Evolutionary conservation across 2,888 invertebrate genomes (phyloP).

Genomic region (Diarsia dahlii): DNA sequence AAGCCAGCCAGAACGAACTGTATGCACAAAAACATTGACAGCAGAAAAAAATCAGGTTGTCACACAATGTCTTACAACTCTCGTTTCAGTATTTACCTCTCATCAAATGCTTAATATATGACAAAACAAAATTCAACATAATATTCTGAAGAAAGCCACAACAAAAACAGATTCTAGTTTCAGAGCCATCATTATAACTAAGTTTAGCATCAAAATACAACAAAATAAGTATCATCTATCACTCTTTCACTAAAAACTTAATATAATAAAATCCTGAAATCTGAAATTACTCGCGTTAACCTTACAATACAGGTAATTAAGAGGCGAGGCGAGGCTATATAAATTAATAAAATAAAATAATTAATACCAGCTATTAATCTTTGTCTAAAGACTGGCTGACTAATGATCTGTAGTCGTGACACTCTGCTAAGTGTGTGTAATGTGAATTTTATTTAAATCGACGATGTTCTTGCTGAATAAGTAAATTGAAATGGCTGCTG

Average conservation of each 20-base stretch:
- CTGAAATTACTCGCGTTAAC: conserved; percentile 39
- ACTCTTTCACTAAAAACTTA: conserved; percentile 35
- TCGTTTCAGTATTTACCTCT: not conserved
- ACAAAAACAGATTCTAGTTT: not conserved
- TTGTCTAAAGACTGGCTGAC: conserved; percentile 39
- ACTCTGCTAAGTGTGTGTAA: conserved; percentile 44
- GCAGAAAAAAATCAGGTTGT: too few relatives aligned
- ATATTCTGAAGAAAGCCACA: not conserved
- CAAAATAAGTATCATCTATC: conserved; percentile 19
- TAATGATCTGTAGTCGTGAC: conserved; percentile 56
- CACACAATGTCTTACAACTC: not conserved
- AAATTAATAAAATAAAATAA: conserved; percentile 63
- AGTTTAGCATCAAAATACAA: not conserved
- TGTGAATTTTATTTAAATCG: conserved; percentile 56
- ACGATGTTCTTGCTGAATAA: conserved; percentile 32
- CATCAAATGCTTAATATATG: not conserved
- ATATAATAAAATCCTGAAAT: conserved; percentile 11
- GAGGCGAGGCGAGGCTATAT: conserved; percentile 39
- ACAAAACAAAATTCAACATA: not conserved
- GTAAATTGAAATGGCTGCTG: conserved; percentile 17
- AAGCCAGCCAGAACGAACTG: too few relatives aligned
- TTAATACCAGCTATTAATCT: conserved; percentile 52
- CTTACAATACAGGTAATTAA: conserved; percentile 57
- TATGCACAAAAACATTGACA: too few relatives aligned
- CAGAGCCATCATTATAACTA: not conserved